Evolutionary conservation across 2,797 vertebrate genomes (phyloP).

Genomic region (Acridotheres tristis): DNA sequence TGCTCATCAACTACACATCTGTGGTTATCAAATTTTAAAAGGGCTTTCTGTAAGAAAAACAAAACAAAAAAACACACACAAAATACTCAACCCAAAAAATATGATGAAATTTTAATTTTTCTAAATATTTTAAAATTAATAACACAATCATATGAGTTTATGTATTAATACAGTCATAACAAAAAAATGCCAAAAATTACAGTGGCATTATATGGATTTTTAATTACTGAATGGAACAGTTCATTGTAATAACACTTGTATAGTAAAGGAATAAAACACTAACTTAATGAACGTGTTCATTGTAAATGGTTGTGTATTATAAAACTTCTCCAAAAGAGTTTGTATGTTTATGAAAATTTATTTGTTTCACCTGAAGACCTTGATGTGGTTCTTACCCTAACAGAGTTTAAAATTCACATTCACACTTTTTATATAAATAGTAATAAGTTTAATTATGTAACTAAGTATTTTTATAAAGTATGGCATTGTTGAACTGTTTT

Average conservation of each 20-base stretch:
- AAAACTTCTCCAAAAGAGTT: conserved; percentile 74
- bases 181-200: conserved; percentile 69
- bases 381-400: conserved; percentile 72
- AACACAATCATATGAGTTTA: conserved; percentile 75
- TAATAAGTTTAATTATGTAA: conserved; percentile 73
- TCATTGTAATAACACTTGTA: conserved; percentile 85
- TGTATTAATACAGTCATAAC: conserved; percentile 72
- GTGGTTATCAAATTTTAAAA: conserved; percentile 75
- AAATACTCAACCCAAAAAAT: not conserved
- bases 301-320: conserved; percentile 80
- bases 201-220: conserved; percentile 78
- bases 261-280: conserved; percentile 87
- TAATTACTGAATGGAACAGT: conserved; percentile 83
- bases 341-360: conserved; percentile 74
- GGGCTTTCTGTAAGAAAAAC: conserved; percentile 83
- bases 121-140: conserved; percentile 75
- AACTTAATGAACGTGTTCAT: conserved; percentile 77
- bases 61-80: not conserved
- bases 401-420: conserved; percentile 72
- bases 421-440: conserved; percentile 75
- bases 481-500: conserved; percentile 75
- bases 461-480: conserved; percentile 81
- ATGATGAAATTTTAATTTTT: conserved; percentile 78
- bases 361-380: conserved; percentile 73
- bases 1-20: conserved; percentile 25